Evolutionary conservation across 2,888 invertebrate species (phyloP), one percentile per base, ranked within the genome.

Genomic region (Nomada flava): DNA sequence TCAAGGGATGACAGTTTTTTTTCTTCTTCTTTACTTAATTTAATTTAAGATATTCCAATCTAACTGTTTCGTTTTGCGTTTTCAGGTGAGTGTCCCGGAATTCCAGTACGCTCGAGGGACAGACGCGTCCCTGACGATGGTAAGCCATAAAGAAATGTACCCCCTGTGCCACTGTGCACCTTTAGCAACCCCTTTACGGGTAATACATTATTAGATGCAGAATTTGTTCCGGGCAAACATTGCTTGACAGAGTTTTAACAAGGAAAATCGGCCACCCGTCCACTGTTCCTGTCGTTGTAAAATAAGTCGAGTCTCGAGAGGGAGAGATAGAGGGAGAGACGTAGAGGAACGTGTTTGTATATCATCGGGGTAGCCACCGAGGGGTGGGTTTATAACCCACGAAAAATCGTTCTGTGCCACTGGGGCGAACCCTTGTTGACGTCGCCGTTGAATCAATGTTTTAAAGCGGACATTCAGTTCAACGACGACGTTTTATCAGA

Each of bases 51-150:
- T 10, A 55, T 1, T 55, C 9, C 9, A 55, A 7, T 20, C 26
- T 29, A n/a, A 60, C 4, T 4, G 20, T 15, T 50, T 70, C 60
- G 78, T 53, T 65, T 80, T 80, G 79, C 74, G 86, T 82, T 91
- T 91, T 13, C 89, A 91, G 91, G 91, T 91, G 91, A 91, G 91
- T 91, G 90, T 91, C 88, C 86, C 86, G 88, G 88, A 88, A 88
- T 88, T 88, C 87, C 87, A 88, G 87, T 86, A 86, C 85, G 87
- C 84, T 76, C 88, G 87, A 74, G 88, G 88, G 88, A 85, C 88
- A 69, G 80, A 71, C 82, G 83, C 82, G 88, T 85, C 88, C 86
- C 85, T 88, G 62, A 88, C 81, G 87, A 87, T 88, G 88, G 88
- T 88, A 88, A 88, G 88, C 88, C 87, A 85, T 83, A 85, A 88